A percentile compares a stretch with the other conserved stretches of the same genome.
Evolutionary conservation across 2,888 invertebrate species (phyloP).

Genomic region (Thereva nobilitata): DNA sequence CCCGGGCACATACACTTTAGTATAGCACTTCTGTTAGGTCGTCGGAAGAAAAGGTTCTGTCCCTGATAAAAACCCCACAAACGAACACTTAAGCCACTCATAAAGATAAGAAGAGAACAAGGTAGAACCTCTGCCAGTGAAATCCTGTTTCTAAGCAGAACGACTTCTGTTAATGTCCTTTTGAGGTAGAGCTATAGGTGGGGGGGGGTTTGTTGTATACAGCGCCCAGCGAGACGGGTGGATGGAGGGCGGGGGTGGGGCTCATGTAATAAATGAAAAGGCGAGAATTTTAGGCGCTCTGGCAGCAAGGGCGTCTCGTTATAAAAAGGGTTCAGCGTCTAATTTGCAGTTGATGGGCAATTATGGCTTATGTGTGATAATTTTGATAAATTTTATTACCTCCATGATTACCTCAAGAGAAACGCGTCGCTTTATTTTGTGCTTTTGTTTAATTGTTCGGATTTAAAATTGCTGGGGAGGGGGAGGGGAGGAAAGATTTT

Average conservation of each 20-base stretch:
- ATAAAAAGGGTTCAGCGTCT: constrained; percentile 38
- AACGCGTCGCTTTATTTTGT: constrained; percentile 12
- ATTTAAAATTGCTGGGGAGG: too few species aligned
- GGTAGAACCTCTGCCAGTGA: constrained; percentile 34
- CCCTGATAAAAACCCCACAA: too few species aligned
- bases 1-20: too few species aligned
- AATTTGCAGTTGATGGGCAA: constrained; percentile 38
- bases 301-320: not conserved
- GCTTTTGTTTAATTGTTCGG: constrained; percentile 14
- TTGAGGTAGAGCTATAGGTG: not conserved
- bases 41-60: too few species aligned
- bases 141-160: constrained; percentile 25
- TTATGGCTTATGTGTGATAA: constrained; percentile 42
- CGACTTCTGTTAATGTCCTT: constrained; percentile 28
- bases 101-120: constrained; percentile 39
- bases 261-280: constrained; percentile 28
- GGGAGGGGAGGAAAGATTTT: too few species aligned
- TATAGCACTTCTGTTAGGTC: too few species aligned
- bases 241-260: not conserved
- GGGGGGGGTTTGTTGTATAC: not conserved
- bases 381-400: constrained; percentile 40
- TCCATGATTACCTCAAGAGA: constrained; percentile 10
- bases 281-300: constrained; percentile 15
- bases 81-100: constrained; percentile 12
- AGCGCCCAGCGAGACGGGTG: too few species aligned